Evolutionary conservation across 2,888 invertebrate species (phyloP), one percentile per base, ranked within the genome.

Genomic region (Drosophila helvetica): DNA sequence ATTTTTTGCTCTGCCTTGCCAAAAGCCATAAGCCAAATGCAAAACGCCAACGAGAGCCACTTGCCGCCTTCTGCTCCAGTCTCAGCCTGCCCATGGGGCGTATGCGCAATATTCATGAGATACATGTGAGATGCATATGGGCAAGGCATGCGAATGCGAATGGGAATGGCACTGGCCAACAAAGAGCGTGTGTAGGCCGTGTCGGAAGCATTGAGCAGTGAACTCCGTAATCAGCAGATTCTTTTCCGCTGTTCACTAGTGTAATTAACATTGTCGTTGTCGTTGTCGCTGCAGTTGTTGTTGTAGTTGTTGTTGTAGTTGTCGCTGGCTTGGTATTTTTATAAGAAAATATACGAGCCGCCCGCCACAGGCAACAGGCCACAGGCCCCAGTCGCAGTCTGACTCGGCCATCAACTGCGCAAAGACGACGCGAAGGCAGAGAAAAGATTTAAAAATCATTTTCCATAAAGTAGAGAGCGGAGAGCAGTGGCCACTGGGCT

Each of bases 61-160:
- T 52, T 54, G 47, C 46, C 48, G 67, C 71, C 55, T 61, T 54
- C 64, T 47, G 18, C 33, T 18, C 18, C 43, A 30, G 45, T 59
- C 18, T 47, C 33, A 51, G 38, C 43, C 33, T 54, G 38, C 47
- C 64, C 45, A 70, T 52, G 62, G 65, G 82, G 82, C 88, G 88
- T 87, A 87, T 85, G 64, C 77, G 87, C 71, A 80, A 82, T 78
- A 86, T 83, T 86, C 76, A 86, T 88, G 80, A 75, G 70, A 64
- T 70, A 64, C 70, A 55, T 78, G 73, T 75, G 86, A 79, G 70
- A 64, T 70, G 60, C 72, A 55, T 78, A 75, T 75, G 86, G 79
- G 87, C 74, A 73, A 25, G 85, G 65, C 85, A 76, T 63, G 81
- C 50, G 30, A 48, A 17, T 52, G 22, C 22, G 22, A 22, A 3